Conservation (phyloP, 2,113 vertebrate species). For the Poeciliopsis retropinna region DNA sequence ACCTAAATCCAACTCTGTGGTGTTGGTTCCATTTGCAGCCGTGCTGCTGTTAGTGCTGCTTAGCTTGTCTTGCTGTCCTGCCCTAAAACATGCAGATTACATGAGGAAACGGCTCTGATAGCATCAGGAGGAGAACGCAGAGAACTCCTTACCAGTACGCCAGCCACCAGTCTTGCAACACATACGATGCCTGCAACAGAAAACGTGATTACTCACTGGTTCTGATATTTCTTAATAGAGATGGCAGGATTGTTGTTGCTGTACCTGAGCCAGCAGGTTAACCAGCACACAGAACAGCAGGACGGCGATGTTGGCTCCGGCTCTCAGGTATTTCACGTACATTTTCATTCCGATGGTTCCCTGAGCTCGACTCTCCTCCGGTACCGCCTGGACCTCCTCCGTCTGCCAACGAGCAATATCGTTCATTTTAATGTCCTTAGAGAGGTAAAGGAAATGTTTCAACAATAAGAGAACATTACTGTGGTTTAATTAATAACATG, state of each 20-base stretch:
- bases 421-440: too few relatives aligned
- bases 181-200: conserved; percentile 80
- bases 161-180: conserved; percentile 97
- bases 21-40: conserved; percentile 24
- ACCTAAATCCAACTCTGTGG: conserved; percentile 74
- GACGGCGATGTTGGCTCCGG: conserved; percentile 81
- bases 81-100: conserved; percentile 50
- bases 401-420: conserved; percentile 62
- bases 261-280: conserved; percentile 88
- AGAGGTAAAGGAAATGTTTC: too few relatives aligned
- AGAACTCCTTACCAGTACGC: conserved; percentile 87
- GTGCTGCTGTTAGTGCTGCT: not conserved
- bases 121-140: too few relatives aligned
- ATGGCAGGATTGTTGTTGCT: not conserved
- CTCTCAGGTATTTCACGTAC: conserved; percentile 89
- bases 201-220: not conserved
- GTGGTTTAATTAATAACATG: too few relatives aligned
- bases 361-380: conserved; percentile 87
- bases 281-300: conserved; percentile 80
- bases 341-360: conserved; percentile 82
- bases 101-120: not conserved
- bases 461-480: not conserved
- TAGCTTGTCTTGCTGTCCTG: conserved; percentile 70
- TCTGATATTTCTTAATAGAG: not conserved
- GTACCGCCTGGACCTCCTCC: conserved; percentile 74